Percentiles rank a stretch among this genome's conserved stretches.
Evolutionary conservation across 2,797 vertebrate species (phyloP).

Genomic region (Gallinago solitaria): DNA sequence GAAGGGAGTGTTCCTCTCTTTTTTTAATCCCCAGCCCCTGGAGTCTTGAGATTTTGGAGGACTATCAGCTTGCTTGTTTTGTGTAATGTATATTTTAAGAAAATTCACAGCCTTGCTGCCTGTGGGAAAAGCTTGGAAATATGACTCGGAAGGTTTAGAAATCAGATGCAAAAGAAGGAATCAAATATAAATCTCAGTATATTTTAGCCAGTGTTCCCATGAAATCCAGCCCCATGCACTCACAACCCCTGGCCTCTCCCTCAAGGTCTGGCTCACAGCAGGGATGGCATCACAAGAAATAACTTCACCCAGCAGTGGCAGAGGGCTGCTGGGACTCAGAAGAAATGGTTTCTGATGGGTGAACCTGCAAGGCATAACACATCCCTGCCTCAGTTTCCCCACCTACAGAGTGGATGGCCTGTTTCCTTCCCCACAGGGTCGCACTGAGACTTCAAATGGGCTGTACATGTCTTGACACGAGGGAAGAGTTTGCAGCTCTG

Average conservation of each 20-base stretch:
- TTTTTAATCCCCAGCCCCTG: not conserved
- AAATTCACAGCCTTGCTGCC: not conserved
- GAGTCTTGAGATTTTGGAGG: not conserved
- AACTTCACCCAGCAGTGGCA: not conserved
- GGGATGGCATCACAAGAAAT: not conserved
- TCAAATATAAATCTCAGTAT: not conserved
- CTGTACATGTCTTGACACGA: not conserved
- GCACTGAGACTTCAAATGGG: not conserved
- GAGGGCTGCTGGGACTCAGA: not conserved
- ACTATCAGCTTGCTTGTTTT: not conserved
- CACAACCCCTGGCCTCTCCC: not conserved
- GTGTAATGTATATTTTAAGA: not conserved
- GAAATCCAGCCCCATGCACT: not conserved
- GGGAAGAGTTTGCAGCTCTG: not conserved
- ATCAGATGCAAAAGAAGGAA: not conserved
- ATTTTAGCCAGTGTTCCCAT: not conserved
- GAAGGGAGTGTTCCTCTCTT: not conserved
- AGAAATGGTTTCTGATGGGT: not conserved
- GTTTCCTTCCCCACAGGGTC: not conserved
- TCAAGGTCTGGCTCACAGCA: not conserved
- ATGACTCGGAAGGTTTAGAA: not conserved
- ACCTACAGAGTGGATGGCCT: rapidly evolving
- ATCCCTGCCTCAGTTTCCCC: not conserved
- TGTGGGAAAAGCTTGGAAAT: not conserved
- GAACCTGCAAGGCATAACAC: not conserved